Percentiles rank a stretch among this genome's conserved stretches.
Conservation (phyloP, 2,888 invertebrate species). For the Adelognathus sp. region DNA sequence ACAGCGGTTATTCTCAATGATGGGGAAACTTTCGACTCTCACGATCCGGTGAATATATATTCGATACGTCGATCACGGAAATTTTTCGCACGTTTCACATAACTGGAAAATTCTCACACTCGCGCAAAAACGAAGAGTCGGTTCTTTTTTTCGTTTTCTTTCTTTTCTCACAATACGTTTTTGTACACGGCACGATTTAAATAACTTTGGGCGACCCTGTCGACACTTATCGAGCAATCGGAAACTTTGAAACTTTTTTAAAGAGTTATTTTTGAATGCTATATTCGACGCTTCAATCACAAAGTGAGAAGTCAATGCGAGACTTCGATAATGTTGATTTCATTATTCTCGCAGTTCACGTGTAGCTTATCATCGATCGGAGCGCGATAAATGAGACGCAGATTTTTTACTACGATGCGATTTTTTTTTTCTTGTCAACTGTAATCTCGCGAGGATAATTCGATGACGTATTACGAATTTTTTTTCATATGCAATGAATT, state of each 20-base stretch:
- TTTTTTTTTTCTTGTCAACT: not conserved
- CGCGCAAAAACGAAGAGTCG: not conserved
- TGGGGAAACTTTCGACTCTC: not conserved
- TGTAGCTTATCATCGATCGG: not conserved
- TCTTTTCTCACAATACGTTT: not conserved
- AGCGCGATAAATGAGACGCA: not conserved
- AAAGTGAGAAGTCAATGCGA: slow-evolving; percentile 8
- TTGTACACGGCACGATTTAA: not conserved
- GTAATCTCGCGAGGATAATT: not conserved
- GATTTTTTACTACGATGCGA: not conserved
- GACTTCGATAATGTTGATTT: not conserved
- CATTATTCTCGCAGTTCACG: slow-evolving; percentile 21
- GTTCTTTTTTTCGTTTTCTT: slow-evolving; percentile 12
- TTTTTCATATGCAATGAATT: not conserved
- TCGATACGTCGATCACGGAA: not conserved
- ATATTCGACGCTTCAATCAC: slow-evolving; percentile 39
- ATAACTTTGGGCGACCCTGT: not conserved
- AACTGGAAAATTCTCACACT: slow-evolving; percentile 4
- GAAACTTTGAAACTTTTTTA: not conserved
- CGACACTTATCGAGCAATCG: no score
- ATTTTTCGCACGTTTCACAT: slow-evolving; percentile 32
- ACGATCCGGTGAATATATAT: not conserved
- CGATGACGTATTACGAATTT: not conserved
- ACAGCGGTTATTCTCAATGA: not conserved
- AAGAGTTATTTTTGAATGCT: not conserved